These are phyloP conservation scores for Spialia ferax DNA, from an alignment of 2,888 invertebrate species.

Conservation along the genomic window DNA sequence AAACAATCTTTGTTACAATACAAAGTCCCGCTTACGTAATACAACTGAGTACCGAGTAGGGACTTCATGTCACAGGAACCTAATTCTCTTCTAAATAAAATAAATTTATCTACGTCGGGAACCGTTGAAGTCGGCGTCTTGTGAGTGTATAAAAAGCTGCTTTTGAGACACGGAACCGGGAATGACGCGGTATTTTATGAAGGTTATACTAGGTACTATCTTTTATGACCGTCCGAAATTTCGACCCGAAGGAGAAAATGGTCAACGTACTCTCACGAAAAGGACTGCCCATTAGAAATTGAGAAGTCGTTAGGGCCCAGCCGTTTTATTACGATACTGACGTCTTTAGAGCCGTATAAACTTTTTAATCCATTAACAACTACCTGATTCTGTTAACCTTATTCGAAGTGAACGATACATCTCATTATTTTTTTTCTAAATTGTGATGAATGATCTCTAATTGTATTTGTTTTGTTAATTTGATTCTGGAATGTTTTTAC, in stretches of 20 bases:
- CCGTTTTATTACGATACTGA: not conserved
- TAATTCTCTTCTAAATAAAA: not conserved
- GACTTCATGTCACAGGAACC: not conserved
- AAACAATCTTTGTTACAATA: constrained; percentile 57
- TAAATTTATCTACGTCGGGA: not conserved
- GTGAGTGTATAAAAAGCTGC: not conserved
- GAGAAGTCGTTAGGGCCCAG: not conserved
- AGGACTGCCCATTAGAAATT: not conserved
- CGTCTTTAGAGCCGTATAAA: not conserved
- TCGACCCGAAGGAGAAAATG: constrained; percentile 12
- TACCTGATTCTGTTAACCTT: not conserved
- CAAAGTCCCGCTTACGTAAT: constrained; percentile 52
- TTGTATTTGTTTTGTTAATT: constrained; percentile 25
- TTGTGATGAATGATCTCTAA: constrained; percentile 6
- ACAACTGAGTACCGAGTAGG: constrained; percentile 49
- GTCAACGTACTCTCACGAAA: not conserved
- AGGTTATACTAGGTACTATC: not conserved
- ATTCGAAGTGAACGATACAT: constrained; percentile 2
- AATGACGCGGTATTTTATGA: constrained; percentile 13
- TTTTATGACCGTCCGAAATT: not conserved
- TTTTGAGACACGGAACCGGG: not conserved
- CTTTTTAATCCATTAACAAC: not conserved
- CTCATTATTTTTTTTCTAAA: not conserved
- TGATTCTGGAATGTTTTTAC: constrained; percentile 33
- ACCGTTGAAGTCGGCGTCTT: not conserved